A percentile compares a stretch with the other conserved stretches of the same genome.
Conservation (phyloP, 2,888 invertebrate species). For the Blastobasis adustella region DNA sequence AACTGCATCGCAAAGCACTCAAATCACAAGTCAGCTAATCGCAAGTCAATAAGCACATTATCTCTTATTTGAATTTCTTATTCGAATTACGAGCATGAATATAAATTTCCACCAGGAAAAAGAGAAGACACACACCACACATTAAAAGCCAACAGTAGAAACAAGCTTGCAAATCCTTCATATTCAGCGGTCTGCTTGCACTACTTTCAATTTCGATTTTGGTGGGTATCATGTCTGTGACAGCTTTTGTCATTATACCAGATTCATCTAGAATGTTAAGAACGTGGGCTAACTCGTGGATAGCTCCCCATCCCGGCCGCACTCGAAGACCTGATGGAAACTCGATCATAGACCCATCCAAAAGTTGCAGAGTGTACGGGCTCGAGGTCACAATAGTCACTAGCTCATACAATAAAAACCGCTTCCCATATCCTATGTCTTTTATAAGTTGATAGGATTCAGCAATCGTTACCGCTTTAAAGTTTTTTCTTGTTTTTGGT, state of each 20-base stretch:
- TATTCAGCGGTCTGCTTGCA: constrained; percentile 20
- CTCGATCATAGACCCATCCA: constrained; percentile 24
- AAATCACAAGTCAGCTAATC: too few relatives aligned
- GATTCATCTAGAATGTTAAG: constrained; percentile 26
- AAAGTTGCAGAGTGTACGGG: constrained; percentile 26
- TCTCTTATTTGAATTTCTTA: too few relatives aligned
- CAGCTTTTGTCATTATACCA: constrained; percentile 26
- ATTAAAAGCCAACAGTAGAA: constrained; percentile 4
- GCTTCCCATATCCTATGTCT: constrained; percentile 30
- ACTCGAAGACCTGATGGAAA: constrained; percentile 29
- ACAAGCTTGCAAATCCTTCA: constrained; percentile 14
- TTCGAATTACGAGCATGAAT: neutral
- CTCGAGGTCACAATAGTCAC: constrained; percentile 15
- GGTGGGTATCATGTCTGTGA: constrained; percentile 10
- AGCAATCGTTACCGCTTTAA: constrained; percentile 15
- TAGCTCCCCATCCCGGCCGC: constrained; percentile 45
- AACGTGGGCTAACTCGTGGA: constrained; percentile 24
- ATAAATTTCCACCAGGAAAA: constrained; percentile 4
- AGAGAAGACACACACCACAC: constrained; percentile 2
- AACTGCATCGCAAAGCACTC: too few relatives aligned
- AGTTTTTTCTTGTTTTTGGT: constrained; percentile 24
- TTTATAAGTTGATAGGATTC: constrained; percentile 20
- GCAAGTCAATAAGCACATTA: too few relatives aligned
- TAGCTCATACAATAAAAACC: constrained; percentile 31
- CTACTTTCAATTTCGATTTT: constrained; percentile 3